Evolutionary conservation across 1,140 invertebrate genomes (phyloP).

Genomic region (Lordiphosa mommai): DNA sequence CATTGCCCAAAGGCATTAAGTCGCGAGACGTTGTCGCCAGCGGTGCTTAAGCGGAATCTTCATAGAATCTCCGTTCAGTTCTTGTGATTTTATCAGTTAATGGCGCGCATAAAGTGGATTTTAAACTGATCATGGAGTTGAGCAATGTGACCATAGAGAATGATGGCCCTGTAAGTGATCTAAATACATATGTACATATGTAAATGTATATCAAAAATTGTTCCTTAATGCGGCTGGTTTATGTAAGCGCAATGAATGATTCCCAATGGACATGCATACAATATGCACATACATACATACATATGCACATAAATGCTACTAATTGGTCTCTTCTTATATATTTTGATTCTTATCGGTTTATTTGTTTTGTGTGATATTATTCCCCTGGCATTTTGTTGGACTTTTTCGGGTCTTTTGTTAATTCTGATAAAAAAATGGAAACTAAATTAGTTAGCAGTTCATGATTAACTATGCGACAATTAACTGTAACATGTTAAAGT

Average conservation of each 20-base stretch:
- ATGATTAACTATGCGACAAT: conserved; percentile 9
- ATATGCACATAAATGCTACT: background rate
- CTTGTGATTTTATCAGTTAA: conserved; percentile 20
- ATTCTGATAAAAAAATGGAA: conserved; percentile 4
- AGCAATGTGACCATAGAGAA: conserved; percentile 43
- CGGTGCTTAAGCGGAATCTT: conserved; percentile 13
- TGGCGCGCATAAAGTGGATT: conserved; percentile 19
- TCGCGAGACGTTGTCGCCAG: conserved; percentile 23
- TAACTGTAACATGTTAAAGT: background rate
- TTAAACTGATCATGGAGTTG: conserved; percentile 46
- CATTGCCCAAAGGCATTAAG: conserved; percentile 19
- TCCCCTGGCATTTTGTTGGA: too few relatives aligned
- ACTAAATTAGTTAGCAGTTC: too few relatives aligned
- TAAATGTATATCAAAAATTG: background rate
- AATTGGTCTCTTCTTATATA: conserved; percentile 15
- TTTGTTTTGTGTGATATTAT: conserved; percentile 7
- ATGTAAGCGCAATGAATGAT: conserved; percentile 30
- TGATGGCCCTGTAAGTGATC: conserved; percentile 14
- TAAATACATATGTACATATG: background rate
- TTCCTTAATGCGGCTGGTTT: conserved; percentile 18
- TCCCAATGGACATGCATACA: conserved; percentile 4
- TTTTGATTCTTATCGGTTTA: conserved; percentile 23
- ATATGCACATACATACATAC: too few relatives aligned
- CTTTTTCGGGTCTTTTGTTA: background rate
- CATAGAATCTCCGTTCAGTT: background rate